Percentiles rank a stretch among this genome's conserved stretches.
Conservation (phyloP, 2,113 vertebrate genomes). For the Perca schrenkii region DNA sequence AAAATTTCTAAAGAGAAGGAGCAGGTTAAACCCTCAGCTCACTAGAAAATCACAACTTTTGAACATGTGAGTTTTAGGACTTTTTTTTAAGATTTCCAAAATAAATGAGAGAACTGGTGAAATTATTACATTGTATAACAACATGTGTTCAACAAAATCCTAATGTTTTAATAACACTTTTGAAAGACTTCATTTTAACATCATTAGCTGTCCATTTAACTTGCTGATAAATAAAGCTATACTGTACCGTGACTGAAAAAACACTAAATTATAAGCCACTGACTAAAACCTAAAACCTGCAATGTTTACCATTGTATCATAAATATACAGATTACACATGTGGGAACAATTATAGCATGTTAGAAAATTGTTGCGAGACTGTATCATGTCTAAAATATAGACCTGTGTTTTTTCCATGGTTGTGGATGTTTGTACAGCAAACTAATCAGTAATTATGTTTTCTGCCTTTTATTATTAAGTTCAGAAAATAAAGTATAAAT, state of each 20-base stretch:
- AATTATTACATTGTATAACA: background rate
- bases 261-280: background rate
- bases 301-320: background rate
- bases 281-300: background rate
- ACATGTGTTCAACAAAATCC: constrained; percentile 7
- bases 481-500: constrained; percentile 34
- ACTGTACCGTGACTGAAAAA: background rate
- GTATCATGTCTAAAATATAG: constrained; percentile 31
- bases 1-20: background rate
- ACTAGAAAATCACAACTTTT: background rate
- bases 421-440: constrained; percentile 29
- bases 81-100: constrained; percentile 6
- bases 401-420: constrained; percentile 33
- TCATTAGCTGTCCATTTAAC: background rate
- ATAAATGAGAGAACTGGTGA: constrained; percentile 9
- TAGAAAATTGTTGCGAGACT: constrained; percentile 20
- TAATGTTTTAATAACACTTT: constrained; percentile 20
- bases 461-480: constrained; percentile 27
- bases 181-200: constrained; percentile 21
- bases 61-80: background rate
- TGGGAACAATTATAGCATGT: constrained; percentile 26
- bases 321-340: constrained; percentile 5
- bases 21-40: background rate
- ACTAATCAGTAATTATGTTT: constrained; percentile 30
- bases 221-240: background rate